Evolutionary conservation across 2,113 vertebrate species (phyloP).

Genomic region (Paraplagusia blochii): DNA sequence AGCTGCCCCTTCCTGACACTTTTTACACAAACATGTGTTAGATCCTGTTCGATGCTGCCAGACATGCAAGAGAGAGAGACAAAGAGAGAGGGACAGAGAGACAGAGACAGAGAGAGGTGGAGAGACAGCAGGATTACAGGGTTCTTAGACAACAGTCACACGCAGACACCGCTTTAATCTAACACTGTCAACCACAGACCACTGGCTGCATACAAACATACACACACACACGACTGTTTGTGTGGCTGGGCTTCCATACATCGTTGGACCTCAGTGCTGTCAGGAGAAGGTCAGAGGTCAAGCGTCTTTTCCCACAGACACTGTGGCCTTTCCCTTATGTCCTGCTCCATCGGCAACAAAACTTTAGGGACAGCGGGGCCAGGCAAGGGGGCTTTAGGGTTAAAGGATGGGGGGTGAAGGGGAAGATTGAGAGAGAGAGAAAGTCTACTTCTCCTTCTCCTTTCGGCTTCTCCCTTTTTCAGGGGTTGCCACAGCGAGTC

Average conservation of each 20-base stretch:
- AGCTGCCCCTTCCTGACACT: slow-evolving; percentile 35
- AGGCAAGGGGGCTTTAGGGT: slow-evolving; percentile 3
- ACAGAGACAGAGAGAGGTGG: slow-evolving; percentile 54
- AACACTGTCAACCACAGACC: slow-evolving; percentile 44
- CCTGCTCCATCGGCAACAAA: slow-evolving; percentile 20
- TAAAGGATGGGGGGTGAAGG: not conserved
- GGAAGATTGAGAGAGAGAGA: not conserved
- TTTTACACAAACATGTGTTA: slow-evolving; percentile 42
- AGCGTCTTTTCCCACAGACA: slow-evolving; percentile 42
- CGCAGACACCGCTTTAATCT: slow-evolving; percentile 53
- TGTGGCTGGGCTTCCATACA: slow-evolving; percentile 8
- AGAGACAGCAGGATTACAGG: slow-evolving; percentile 59
- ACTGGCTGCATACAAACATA: not conserved
- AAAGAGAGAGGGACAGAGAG: no score
- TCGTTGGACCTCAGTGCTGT: slow-evolving; percentile 22
- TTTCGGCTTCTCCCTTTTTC: no score
- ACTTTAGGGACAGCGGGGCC: not conserved
- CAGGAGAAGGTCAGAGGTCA: slow-evolving; percentile 55
- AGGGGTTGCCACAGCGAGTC: no score
- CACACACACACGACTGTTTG: not conserved
- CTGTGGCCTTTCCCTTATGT: slow-evolving; percentile 46
- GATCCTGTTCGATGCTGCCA: slow-evolving; percentile 23
- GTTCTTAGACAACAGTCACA: slow-evolving; percentile 62
- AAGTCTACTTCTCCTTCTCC: no score
- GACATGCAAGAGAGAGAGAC: slow-evolving; percentile 31